Evolutionary conservation across 2,797 vertebrate genomes (phyloP).

Genomic region (Phoebastria nigripes): DNA sequence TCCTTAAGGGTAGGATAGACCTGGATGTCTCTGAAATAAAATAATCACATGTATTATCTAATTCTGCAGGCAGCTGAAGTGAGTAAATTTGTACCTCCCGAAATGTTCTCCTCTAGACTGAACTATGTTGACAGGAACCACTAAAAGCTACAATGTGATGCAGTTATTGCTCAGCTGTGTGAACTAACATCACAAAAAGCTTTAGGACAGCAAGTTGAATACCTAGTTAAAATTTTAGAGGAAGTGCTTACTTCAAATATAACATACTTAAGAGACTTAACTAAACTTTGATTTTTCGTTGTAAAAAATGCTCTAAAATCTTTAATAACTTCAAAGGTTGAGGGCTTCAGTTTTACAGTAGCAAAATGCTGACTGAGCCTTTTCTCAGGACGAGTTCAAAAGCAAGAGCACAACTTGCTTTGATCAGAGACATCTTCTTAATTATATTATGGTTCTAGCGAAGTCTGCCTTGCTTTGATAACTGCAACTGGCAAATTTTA

Average conservation of each 20-base stretch:
- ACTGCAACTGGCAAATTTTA: background rate
- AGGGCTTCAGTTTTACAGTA: slow-evolving; percentile 10
- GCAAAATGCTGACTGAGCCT: slow-evolving; percentile 27
- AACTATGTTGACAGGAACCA: background rate
- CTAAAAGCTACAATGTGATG: background rate
- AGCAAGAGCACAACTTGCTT: slow-evolving; percentile 20
- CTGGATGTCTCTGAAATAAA: background rate
- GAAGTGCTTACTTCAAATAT: slow-evolving; percentile 6
- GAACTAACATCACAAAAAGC: background rate
- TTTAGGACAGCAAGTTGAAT: slow-evolving; percentile 3
- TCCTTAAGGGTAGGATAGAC: slow-evolving; percentile 1
- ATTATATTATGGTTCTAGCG: background rate
- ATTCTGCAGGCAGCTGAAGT: background rate
- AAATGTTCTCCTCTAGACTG: background rate
- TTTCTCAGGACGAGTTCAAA: slow-evolving; percentile 15
- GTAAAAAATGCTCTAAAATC: background rate
- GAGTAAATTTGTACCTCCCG: background rate
- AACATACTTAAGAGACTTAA: background rate
- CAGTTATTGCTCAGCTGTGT: background rate
- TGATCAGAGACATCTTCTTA: slow-evolving; percentile 31
- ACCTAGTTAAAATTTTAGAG: background rate
- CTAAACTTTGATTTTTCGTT: slow-evolving; percentile 16
- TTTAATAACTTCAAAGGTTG: slow-evolving; percentile 44
- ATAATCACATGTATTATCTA: background rate
- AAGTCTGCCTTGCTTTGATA: background rate